phyloP scores from a whole-genome alignment of 2,113 vertebrate species.

The Gallinago jamesoni region DNA sequence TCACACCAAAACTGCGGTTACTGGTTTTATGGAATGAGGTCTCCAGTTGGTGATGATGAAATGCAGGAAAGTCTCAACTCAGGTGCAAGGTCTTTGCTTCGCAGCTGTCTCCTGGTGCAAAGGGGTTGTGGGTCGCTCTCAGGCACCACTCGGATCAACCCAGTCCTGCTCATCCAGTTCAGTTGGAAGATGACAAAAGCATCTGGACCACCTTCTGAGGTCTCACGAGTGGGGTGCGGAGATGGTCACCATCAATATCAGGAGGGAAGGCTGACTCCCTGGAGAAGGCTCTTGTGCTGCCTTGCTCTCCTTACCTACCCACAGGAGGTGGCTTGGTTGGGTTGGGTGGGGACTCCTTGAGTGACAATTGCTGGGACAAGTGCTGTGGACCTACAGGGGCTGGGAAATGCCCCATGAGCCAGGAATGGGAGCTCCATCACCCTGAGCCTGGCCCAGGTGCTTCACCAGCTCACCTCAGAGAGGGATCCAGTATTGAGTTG shows the following conservation, averaged over 20 bases:
- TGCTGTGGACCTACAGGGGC: background rate
- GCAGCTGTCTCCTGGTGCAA: background rate
- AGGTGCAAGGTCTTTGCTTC: background rate
- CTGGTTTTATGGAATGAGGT: background rate
- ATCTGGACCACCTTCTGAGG: background rate
- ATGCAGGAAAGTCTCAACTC: background rate
- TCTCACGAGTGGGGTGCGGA: rapidly evolving
- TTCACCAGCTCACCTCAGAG: background rate
- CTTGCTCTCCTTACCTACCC: background rate
- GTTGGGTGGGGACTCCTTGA: too few relatives aligned
- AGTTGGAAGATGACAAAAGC: background rate
- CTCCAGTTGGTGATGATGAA: background rate
- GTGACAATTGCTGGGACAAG: too few relatives aligned
- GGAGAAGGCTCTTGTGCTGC: background rate
- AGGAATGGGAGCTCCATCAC: background rate
- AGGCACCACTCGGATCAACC: rapidly evolving
- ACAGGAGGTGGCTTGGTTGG: background rate
- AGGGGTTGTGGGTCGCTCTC: background rate
- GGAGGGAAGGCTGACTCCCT: background rate
- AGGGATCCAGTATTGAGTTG: too few relatives aligned
- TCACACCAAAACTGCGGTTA: rapidly evolving
- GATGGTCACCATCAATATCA: background rate
- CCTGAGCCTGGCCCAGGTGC: background rate
- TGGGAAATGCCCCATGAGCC: background rate
- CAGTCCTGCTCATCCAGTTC: rapidly evolving